phyloP scores from a whole-genome alignment of 2,888 invertebrate species.

The Drosophila formosana region DNA sequence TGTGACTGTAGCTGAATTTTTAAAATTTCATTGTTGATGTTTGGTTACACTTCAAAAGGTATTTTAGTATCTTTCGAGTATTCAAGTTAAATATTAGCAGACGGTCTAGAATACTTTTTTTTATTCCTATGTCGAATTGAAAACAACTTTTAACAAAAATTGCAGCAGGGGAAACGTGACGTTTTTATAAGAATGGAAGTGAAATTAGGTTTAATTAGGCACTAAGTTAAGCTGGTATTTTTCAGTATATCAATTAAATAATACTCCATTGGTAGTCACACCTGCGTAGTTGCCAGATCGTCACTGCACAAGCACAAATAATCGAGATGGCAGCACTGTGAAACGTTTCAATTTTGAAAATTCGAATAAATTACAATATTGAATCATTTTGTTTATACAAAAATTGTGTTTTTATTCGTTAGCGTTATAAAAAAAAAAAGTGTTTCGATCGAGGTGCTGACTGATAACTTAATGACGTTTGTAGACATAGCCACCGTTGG shows the following conservation, averaged over 20 bases:
- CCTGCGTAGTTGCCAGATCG: not conserved
- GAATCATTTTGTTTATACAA: not conserved
- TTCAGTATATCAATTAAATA: no score
- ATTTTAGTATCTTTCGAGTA: not conserved
- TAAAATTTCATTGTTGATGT: not conserved
- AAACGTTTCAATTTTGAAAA: not conserved
- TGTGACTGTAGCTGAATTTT: not conserved
- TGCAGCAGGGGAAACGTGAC: no score
- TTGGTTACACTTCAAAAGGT: not conserved
- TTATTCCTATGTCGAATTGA: no score
- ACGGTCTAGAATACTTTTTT: not conserved
- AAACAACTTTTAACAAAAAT: no score
- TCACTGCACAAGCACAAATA: not conserved
- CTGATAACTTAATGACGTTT: slow-evolving; percentile 36
- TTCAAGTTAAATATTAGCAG: not conserved
- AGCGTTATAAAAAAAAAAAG: slow-evolving; percentile 22
- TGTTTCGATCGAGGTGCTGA: not conserved
- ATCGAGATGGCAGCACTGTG: not conserved
- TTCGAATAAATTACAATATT: not conserved
- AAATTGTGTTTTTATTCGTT: slow-evolving; percentile 6
- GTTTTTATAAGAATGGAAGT: no score
- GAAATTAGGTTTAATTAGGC: no score
- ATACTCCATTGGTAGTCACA: no score
- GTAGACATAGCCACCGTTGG: slow-evolving; percentile 83
- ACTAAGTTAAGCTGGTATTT: no score